Evolutionary conservation across 1,140 invertebrate genomes (phyloP), one percentile per base, ranked within the genome.

Genomic region (Zaprionus tsacasi): DNA sequence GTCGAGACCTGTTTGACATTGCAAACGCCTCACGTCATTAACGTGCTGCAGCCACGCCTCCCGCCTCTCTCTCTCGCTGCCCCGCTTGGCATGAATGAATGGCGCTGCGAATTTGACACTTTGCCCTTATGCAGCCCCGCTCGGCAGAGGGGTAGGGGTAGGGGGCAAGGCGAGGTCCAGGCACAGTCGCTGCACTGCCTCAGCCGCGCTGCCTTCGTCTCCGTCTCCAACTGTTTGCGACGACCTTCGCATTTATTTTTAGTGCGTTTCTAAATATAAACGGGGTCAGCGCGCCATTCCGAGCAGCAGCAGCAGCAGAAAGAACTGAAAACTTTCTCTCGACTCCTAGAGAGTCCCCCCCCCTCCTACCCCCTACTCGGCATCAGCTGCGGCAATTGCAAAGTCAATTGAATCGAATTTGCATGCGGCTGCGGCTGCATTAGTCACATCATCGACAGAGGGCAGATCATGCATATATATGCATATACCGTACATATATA

Each of bases 181-280:
- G 36, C 12, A 6, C 3, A 30, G 6, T 3, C 27, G 27, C 1
- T 6, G 27, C 27, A 4, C 27, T 4, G 56, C 38, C 56, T 40
- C 54, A 43, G 21, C 21, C 21, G 21, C 21, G 21, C 21, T 21
- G 6, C 27, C 21, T 1, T 2, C 6, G 56, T 30, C 56, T 40
- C 59, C 54, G 43, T 54, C 48, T 55, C 58, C 30, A 50, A 43
- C 43, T 50, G n/a, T n/a, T 21, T 21, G 35, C 25, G 21, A n/a
- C 66, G 90, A 83, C 89, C 89, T 91, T 91, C 85, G 82, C 74
- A 78, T 86, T 79, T 91, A 90, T 91, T 89, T 91, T 90, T 87
- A 90, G 85, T 76, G 74, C 74, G 72, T 59, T 83, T 59, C 79
- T 89, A 82, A 87, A 91, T 76, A 91, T 91, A 90, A 76, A 76